Percentiles rank a stretch among this genome's conserved stretches.
phyloP scores from a whole-genome alignment of 2,888 invertebrate genomes.

The Tetanocera ferruginea region DNA sequence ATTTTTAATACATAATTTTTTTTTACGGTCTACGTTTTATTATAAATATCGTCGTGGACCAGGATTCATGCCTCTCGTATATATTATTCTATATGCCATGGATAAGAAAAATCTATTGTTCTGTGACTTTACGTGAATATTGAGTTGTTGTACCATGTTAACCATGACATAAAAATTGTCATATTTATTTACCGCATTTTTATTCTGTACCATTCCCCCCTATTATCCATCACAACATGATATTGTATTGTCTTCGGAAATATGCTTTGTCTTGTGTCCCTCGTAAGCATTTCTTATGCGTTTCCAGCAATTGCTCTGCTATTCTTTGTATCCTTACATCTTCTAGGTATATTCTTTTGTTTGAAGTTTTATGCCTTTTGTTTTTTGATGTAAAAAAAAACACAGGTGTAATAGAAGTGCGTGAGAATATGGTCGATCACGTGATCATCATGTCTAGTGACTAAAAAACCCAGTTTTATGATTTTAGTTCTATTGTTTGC shows the following conservation, averaged over 20 bases:
- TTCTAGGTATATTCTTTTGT: background rate
- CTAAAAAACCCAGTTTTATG: background rate
- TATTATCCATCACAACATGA: no score
- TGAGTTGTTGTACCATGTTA: no score
- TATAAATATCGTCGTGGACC: background rate
- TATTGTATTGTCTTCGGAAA: no score
- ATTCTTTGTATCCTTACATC: background rate
- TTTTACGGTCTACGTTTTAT: background rate
- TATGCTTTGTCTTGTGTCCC: no score
- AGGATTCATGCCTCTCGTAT: background rate
- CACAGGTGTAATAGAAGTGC: conserved; percentile 32
- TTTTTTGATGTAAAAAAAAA: background rate
- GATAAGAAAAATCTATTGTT: no score
- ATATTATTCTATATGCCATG: background rate
- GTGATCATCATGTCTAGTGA: conserved; percentile 23
- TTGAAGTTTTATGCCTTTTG: background rate
- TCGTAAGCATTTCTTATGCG: background rate
- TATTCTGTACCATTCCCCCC: no score
- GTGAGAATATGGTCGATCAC: conserved; percentile 28
- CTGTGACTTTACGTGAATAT: no score
- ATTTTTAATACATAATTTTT: background rate
- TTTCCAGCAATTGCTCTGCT: background rate
- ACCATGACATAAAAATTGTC: no score
- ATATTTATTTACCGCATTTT: no score
- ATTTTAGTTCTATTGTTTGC: background rate